Evolutionary conservation across 2,888 invertebrate species (phyloP).

Genomic region (Deilephila elpenor): DNA sequence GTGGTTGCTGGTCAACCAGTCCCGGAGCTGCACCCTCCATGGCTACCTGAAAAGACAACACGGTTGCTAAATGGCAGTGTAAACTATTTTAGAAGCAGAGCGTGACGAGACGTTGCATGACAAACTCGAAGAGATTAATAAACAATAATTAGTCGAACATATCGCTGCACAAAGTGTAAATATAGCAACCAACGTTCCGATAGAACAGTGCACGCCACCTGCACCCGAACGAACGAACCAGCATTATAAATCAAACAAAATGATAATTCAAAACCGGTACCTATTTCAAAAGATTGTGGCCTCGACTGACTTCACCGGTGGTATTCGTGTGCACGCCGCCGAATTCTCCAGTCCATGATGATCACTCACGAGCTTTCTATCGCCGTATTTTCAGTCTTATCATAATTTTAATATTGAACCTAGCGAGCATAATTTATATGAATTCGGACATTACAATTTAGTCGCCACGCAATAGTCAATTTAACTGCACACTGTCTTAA

Average conservation of each 20-base stretch:
- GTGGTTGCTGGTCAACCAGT: conserved; percentile 37
- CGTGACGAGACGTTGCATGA: conserved; percentile 12
- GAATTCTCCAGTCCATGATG: conserved; percentile 75
- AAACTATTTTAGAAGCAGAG: conserved; percentile 15
- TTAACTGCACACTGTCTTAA: conserved; percentile 55
- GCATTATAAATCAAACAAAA: conserved; percentile 81
- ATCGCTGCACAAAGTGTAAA: conserved; percentile 25
- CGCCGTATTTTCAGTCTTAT: conserved; percentile 54
- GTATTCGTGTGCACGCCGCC: conserved; percentile 64
- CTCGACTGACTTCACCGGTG: conserved; percentile 76
- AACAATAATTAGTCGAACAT: conserved; percentile 19
- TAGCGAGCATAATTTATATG: conserved; percentile 62
- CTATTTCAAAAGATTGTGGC: conserved; percentile 79
- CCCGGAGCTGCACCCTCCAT: conserved; percentile 56
- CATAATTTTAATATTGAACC: conserved; percentile 60
- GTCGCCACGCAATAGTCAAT: conserved; percentile 59
- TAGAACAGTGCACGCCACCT: conserved; percentile 56
- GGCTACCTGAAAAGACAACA: conserved; percentile 57
- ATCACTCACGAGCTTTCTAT: conserved; percentile 50
- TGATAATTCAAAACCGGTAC: conserved; percentile 83
- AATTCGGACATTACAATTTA: conserved; percentile 58
- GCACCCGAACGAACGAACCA: conserved; percentile 59
- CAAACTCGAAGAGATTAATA: conserved; percentile 18
- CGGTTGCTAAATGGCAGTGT: conserved; percentile 15
- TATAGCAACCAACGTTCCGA: conserved; percentile 23